Evolutionary conservation across 2,888 invertebrate species (phyloP), one percentile per base, ranked within the genome.

Genomic region (Dryobota labecula): DNA sequence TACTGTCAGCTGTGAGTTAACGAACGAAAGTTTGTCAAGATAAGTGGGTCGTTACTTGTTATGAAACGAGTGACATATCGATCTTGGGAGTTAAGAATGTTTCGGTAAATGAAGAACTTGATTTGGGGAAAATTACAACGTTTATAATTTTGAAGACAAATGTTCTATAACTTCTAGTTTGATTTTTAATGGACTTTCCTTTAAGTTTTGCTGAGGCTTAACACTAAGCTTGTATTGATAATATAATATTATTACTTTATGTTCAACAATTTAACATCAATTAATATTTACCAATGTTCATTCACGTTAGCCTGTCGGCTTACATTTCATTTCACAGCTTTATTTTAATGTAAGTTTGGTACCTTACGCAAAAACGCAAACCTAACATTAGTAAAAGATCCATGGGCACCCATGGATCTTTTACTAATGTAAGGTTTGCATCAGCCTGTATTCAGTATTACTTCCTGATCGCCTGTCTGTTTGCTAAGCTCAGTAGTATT

Each of bases 31-130:
- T 87, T 87, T 78, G 73, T 68, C 61, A 73, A 80, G 83, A 87
- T 87, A 86, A 86, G 81, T 84, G 82, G 84, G 76, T 73, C 76
- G 74, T 84, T 84, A 79, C 58, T 82, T 76, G 60, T 83, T 86
- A 82, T 78, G 73, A 85, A 79, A 72, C 43, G 66, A 72, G 62
- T 65, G 54, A 77, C 67, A 61, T 77, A 80, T 84, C 74, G 78
- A 84, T 85, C 58, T 56, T 33, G 24, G n/a, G 9, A 74, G 38
- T 53, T 58, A 56, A 5, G 51, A 58, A 1, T 47, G n/a, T 43
- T 72, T 63, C 36, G 9, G 49, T 61, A 33, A n/a, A 62, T 57
- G 27, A 65, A 53, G 11, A 70, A 76, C 61, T 70, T 47, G 33
- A 54, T 71, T 60, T 43, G 30, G n/a, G 20, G 33, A n/a, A 30